A percentile compares a stretch with the other conserved stretches of the same genome.
Evolutionary conservation across 2,797 vertebrate species (phyloP).

Genomic region (Nannoperca obscura): DNA sequence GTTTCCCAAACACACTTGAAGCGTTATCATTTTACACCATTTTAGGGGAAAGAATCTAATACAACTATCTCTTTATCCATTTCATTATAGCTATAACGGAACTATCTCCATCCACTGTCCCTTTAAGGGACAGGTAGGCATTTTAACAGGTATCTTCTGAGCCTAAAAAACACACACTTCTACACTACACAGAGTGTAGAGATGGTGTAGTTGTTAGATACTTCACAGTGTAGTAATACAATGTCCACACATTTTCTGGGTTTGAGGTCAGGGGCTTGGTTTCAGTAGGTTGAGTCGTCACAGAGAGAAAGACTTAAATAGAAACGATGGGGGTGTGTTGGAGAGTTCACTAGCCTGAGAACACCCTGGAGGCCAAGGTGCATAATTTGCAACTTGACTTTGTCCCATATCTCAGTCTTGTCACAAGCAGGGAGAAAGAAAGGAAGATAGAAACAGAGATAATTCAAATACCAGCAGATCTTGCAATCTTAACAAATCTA

Average conservation of each 20-base stretch:
- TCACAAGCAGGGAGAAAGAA: background rate
- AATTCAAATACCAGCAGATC: background rate
- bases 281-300: background rate
- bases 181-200: too few relatives aligned
- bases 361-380: background rate
- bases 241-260: too few relatives aligned
- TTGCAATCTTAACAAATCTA: background rate
- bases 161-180: too few relatives aligned
- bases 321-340: background rate
- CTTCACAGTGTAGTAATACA: too few relatives aligned
- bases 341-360: background rate
- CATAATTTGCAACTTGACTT: background rate
- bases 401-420: background rate
- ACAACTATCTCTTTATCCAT: background rate
- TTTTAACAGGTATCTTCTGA: slow-evolving; percentile 6
- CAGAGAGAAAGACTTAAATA: background rate
- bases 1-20: slow-evolving; percentile 32
- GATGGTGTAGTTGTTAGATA: too few relatives aligned
- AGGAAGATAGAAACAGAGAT: background rate
- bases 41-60: background rate
- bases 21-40: slow-evolving; percentile 7
- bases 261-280: too few relatives aligned
- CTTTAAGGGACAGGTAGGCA: background rate
- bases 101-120: too few relatives aligned
- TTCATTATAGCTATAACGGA: background rate